phyloP scores from a whole-genome alignment of 1,140 invertebrate genomes.

The Rhysida immarginata region DNA sequence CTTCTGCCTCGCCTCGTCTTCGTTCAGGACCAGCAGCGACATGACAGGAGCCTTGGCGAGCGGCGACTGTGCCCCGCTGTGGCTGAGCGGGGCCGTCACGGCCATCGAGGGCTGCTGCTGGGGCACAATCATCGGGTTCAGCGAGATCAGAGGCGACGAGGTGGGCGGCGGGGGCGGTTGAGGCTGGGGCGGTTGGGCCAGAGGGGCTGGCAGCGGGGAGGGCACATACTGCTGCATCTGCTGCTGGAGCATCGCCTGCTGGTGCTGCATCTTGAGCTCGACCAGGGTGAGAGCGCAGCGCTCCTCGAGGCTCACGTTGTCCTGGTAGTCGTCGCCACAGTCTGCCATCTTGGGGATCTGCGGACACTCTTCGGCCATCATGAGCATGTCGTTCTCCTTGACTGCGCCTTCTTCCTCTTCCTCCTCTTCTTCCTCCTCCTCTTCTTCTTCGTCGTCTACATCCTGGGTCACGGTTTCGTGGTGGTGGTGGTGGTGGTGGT shows the following conservation, averaged over 20 bases:
- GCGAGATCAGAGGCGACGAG: not conserved
- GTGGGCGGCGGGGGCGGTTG: not conserved
- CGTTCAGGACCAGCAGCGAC: not conserved
- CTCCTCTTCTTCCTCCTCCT: not conserved
- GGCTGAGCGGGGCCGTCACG: no score
- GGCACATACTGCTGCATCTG: conserved; percentile 8
- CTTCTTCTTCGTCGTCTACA: conserved; percentile 11
- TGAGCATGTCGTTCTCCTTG: not conserved
- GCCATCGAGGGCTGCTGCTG: not conserved
- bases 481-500: no score
- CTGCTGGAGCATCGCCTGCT: conserved; percentile 10
- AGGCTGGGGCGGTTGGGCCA: not conserved
- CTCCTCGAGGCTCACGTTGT: conserved; percentile 9
- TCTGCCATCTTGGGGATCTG: not conserved
- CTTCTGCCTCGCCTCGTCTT: not conserved
- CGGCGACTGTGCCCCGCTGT: no score
- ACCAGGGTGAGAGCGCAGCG: conserved; percentile 8
- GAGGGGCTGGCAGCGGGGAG: not conserved
- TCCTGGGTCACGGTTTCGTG: conserved; percentile 7
- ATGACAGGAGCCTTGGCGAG: conserved; percentile 2
- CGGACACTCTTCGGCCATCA: not conserved
- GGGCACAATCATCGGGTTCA: not conserved
- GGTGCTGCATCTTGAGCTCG: conserved; percentile 8
- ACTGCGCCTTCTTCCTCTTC: not conserved
- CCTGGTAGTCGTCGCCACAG: conserved; percentile 3